Evolutionary conservation across 2,888 invertebrate species (phyloP), one percentile per base, ranked within the genome.

Genomic region (Pseudococcus viburni): DNA sequence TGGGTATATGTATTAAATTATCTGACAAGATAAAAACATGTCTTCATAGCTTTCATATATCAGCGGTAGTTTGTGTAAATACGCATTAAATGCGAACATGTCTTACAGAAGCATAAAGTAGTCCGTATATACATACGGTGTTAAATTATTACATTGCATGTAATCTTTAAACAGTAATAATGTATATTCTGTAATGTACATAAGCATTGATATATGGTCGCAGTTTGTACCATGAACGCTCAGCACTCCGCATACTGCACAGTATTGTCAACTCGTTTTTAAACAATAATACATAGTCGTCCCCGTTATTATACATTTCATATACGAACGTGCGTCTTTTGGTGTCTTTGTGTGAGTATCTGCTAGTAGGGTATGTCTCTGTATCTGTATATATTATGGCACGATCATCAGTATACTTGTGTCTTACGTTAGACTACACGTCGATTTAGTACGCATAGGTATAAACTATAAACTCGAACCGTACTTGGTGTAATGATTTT

Each of bases 71-170:
- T 86, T 86, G 86, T 86, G 86, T 86, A 86, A 86, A 86, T 68
- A 86, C 64, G 86, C 86, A 86, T 86, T 86, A 86, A 86, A 86
- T 73, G 73, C 86, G 64, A 86, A 86, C 86, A 86, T 86, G 86
- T 86, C 86, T 86, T 83, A 83, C 86, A 86, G 86, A 86, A 86
- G 86, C 86, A 86, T 86, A 86, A 86, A 86, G 86, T 86, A 86
- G 86, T 86, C 86, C 64, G 86, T 73, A 83, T 73, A 83, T 83
- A 64, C 64, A 42, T 64, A 73, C 73, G 73, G 86, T 86, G 86
- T 86, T 86, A 86, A 86, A 86, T 86, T 86, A 86, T 86, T 86
- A 86, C 86, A 73, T 73, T 46, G 86, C 86, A 68, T 46, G 86
- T 86, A 86, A 86, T 86, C 86, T 86, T 73, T 86, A 86, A 86